Base-by-base conservation (phyloP, 1,140 invertebrate genomes). In the Dendroctonus ponderosae region DNA sequence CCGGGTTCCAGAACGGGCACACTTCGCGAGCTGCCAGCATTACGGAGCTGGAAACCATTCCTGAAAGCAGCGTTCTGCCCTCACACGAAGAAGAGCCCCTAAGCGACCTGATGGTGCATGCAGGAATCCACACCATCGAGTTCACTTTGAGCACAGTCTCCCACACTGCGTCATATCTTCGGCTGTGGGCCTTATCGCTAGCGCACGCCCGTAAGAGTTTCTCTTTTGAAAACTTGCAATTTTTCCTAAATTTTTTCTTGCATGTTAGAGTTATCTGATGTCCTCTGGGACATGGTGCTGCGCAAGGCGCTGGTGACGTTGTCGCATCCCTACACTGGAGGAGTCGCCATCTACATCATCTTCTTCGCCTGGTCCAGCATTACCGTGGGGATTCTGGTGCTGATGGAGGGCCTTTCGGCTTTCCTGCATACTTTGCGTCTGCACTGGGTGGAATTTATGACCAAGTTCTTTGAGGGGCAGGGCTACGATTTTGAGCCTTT, bases 321-420 rank as follows among this genome's bases (percentile, higher is more conserved):
- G 38, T 77, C 54, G 2, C 88, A 89, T 57, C 84, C 81, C 83
- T 87, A 74, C 80, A 68, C 84, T 26, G 84, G 86, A 44, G 81
- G 82, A n/a, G 75, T 91, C 9, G 77, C 87, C 2, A 79, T 93
- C 57, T 96, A 90, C 77, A 77, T 88, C 37, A 84, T 93, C 60
- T 96, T 96, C 81, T 85, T 85, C 11, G 82, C 87, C 67, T 96
- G 93, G 91, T 90, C 89, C 5, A 80, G 82, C 50, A 84, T 94
- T 67, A 99, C 97, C 4, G 82, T 99, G 1, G 89, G 89, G 72
- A 96, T 99, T 77, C 84, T 99, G 2, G 90, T 99, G 62, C 81
- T 99, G 11, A 99, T 99, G 97, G 97, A 99, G 85, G 97, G 97
- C 3, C 82, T 99, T 0, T 98, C 95, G 41, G 97, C 97, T 50